These are phyloP conservation scores for Coilia nasus DNA, from an alignment of 2,797 vertebrate species.

Conservation along the genomic window DNA sequence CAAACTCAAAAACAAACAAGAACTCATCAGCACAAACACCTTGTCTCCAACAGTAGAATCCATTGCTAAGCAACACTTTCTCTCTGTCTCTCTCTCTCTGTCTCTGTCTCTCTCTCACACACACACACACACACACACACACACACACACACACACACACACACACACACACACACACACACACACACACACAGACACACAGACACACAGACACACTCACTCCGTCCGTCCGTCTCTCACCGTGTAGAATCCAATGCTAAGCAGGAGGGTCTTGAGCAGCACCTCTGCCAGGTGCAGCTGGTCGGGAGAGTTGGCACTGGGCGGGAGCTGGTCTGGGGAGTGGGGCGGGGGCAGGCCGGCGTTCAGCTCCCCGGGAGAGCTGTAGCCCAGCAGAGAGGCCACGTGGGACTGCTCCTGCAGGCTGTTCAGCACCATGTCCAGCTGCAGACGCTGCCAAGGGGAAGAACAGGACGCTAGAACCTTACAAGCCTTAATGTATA, in stretches of 20 bases:
- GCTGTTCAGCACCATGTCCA: constrained; percentile 84
- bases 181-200: neutral
- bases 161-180: no score
- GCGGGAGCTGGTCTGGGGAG: constrained; percentile 62
- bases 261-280: constrained; percentile 79
- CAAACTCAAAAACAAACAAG: neutral
- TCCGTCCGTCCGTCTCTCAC: constrained; percentile 52
- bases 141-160: no score
- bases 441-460: constrained; percentile 74
- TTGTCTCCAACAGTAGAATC: no score
- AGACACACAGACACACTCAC: neutral
- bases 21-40: neutral
- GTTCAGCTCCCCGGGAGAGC: constrained; percentile 74
- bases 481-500: neutral
- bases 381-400: constrained; percentile 80
- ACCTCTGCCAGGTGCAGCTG: constrained; percentile 80
- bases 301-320: constrained; percentile 67
- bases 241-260: constrained; percentile 83
- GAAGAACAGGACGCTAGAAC: neutral
- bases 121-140: no score
- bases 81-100: no score
- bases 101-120: no score
- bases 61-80: neutral
- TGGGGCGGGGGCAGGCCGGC: constrained; percentile 62
- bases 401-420: constrained; percentile 84